phyloP scores from a whole-genome alignment of 2,888 invertebrate genomes.

The Eremobia ochroleuca region DNA sequence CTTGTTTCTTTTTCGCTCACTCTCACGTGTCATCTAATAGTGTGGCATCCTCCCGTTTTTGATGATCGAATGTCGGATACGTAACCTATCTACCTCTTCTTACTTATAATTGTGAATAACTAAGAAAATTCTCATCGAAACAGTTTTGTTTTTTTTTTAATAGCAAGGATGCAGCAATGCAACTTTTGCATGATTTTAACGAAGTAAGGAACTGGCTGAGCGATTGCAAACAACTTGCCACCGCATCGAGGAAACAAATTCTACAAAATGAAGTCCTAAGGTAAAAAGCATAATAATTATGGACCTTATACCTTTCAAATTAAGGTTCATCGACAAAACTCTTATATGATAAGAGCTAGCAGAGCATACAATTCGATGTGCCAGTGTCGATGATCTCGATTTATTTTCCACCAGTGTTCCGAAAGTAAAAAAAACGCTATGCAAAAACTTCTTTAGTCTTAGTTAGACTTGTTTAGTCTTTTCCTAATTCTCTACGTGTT shows the following conservation, averaged over 20 bases:
- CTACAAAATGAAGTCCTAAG: constrained; percentile 88
- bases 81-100: neutral
- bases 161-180: constrained; percentile 93
- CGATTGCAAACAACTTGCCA: constrained; percentile 90
- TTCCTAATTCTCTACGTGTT: no score
- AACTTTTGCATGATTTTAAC: constrained; percentile 95
- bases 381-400: no score
- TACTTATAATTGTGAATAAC: neutral
- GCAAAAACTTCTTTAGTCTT: no score
- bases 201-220: constrained; percentile 95
- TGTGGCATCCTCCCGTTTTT: neutral
- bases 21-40: neutral
- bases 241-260: constrained; percentile 89
- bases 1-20: neutral
- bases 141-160: neutral
- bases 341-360: no score
- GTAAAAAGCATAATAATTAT: constrained; percentile 11
- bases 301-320: neutral
- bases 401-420: no score
- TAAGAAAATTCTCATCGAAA: neutral
- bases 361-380: no score
- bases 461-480: no score
- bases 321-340: neutral
- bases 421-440: no score
- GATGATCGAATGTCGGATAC: neutral